Percentiles rank a stretch among this genome's conserved stretches.
Conservation (phyloP, 92 coral and sea anemone species). For the Pocillopora grandis region DNA sequence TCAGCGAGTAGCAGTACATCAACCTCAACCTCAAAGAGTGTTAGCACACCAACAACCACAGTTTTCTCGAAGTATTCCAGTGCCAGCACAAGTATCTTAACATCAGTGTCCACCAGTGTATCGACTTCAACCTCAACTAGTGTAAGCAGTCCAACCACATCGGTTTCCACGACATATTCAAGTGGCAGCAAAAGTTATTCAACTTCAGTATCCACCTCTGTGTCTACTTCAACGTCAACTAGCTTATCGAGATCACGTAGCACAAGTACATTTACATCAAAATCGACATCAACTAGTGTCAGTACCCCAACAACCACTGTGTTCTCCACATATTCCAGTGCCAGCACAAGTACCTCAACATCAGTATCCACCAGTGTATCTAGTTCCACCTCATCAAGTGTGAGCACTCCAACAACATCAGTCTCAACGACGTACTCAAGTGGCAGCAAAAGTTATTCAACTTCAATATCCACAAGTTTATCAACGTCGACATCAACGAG, state of each 20-base stretch:
- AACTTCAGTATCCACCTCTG: slow-evolving; percentile 21
- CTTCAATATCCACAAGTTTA: not conserved
- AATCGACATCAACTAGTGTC: slow-evolving; percentile 36
- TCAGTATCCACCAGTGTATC: slow-evolving; percentile 2
- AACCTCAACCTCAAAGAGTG: not conserved
- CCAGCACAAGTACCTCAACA: not conserved
- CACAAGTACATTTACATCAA: not conserved
- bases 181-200: slow-evolving; percentile 2
- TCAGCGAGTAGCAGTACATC: slow-evolving; percentile 4
- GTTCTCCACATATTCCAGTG: not conserved
- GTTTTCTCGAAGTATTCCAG: not conserved
- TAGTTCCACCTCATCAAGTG: not conserved
- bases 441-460: not conserved
- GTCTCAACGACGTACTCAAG: not conserved
- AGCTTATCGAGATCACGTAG: not conserved
- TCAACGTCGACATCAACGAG: not conserved
- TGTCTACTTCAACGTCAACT: not conserved
- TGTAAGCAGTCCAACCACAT: not conserved
- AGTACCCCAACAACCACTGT: not conserved
- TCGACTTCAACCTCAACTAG: slow-evolving; percentile 32
- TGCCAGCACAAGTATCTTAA: not conserved
- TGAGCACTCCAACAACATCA: slow-evolving; percentile 8
- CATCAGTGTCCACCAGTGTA: slow-evolving; percentile 35
- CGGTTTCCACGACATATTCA: slow-evolving; percentile 1
- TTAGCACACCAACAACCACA: not conserved